These are phyloP conservation scores for Lophura nycthemera DNA, from an alignment of 2,113 vertebrate genomes.

Conservation along the genomic window DNA sequence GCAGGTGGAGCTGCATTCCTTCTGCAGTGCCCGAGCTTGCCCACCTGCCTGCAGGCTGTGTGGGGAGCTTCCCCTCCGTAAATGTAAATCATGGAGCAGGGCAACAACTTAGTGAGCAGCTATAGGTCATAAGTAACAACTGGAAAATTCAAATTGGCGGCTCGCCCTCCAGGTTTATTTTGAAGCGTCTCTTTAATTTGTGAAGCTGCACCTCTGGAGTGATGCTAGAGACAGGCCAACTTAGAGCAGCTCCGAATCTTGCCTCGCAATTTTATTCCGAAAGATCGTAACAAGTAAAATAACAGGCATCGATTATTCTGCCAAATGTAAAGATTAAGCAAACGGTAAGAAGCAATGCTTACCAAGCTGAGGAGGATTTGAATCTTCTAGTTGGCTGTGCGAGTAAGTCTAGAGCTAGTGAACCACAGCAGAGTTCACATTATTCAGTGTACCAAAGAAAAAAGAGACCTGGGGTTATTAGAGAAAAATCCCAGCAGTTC, in stretches of 20 bases:
- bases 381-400: neutral
- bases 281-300: neutral
- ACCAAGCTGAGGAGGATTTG: neutral
- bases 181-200: neutral
- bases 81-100: neutral
- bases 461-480: neutral
- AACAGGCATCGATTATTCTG: neutral
- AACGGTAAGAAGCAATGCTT: neutral
- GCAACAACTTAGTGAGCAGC: neutral
- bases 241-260: neutral
- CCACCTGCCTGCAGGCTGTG: neutral
- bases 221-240: neutral
- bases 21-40: fast-evolving
- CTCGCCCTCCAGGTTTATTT: neutral
- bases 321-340: neutral
- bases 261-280: neutral
- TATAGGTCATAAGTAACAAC: neutral
- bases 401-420: neutral
- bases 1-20: neutral
- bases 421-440: neutral
- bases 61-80: fast-evolving
- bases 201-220: neutral
- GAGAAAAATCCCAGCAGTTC: neutral
- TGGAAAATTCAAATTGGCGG: neutral
- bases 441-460: neutral